Base-by-base conservation (phyloP, 2,888 invertebrate genomes). In the Lochmaea crataegi region DNA sequence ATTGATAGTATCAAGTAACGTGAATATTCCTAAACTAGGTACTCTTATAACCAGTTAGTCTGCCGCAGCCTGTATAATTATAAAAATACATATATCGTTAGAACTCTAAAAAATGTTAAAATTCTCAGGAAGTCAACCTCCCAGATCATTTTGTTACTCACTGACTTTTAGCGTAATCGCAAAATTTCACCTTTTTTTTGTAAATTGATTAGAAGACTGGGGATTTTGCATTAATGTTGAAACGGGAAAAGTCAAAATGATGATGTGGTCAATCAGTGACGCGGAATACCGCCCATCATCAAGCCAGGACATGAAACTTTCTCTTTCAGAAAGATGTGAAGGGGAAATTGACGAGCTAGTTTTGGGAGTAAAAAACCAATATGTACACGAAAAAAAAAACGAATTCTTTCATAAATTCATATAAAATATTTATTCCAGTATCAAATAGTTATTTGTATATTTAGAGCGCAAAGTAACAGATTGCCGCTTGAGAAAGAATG, bases 191-290 rank as follows among this genome's bases (percentile, higher is more conserved):
- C 26, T 56, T 57, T 57, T 57, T 32, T 57, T 57, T 22, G n/a
- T 26, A 57, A 22, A 57, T 57, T 57, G 22, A 26, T 57, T 32
- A 26, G 57, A 57, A 57, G 22, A 16, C 42, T 42, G 26, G 32
- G n/a, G 38, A 41, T 38, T 41, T 18, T 16, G 11, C 16, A 61
- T 61, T 61, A 41, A 61, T 32, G 61, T 16, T 41, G 42, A 16
- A 60, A 56, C 56, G 56, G 10, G 26, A 60, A 60, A 32, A 60
- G 60, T 60, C 66, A 18, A 68, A 72, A n/a, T 72, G 72, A 72
- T 65, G 72, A 68, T 60, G 73, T 63, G 73, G 73, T 68, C 60
- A 60, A 60, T 65, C 68, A 64, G 48, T 65, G 73, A 68, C 64
- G 69, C 69, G 57, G 69, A 70, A 70, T 64, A 53, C 69, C 69